Conservation (phyloP, 2,888 invertebrate genomes). For the Zhuqinia jingwanae region DNA sequence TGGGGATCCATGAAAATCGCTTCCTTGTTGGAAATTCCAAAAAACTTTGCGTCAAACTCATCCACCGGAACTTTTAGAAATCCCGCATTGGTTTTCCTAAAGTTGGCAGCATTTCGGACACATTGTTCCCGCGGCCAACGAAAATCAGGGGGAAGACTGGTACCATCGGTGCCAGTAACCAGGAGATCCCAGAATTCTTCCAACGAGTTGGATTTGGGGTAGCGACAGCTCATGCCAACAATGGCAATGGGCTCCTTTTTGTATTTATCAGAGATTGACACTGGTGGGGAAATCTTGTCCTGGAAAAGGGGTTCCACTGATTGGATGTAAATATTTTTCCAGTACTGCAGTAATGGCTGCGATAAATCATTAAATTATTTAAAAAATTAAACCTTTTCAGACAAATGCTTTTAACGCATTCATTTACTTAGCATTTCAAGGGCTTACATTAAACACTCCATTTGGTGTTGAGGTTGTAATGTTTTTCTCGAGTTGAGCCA, state of each 20-base stretch:
- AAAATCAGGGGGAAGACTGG: not conserved
- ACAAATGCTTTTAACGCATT: too few species aligned
- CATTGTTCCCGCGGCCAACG: not conserved
- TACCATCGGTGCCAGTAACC: not conserved
- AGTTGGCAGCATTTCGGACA: not conserved
- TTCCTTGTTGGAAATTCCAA: conserved; percentile 15
- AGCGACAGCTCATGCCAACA: conserved; percentile 25
- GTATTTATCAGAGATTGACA: conserved; percentile 5
- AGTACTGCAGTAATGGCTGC: not conserved
- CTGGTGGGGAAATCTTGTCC: not conserved
- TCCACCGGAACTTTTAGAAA: conserved; percentile 11
- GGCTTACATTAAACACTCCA: not conserved
- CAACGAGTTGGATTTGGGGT: not conserved
- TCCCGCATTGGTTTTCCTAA: not conserved
- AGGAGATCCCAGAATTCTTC: conserved; percentile 22
- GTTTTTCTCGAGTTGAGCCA: not conserved
- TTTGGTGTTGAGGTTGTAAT: not conserved
- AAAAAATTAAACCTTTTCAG: too few species aligned
- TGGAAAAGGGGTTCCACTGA: not conserved
- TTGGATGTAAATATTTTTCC: not conserved
- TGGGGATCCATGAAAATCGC: conserved; percentile 20
- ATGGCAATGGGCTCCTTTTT: not conserved
- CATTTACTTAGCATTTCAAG: not conserved
- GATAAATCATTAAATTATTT: too few species aligned
- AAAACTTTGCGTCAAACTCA: conserved; percentile 30